Evolutionary conservation across 2,888 invertebrate species (phyloP), one percentile per base, ranked within the genome.

Genomic region (Exephanes ischioxanthus): DNA sequence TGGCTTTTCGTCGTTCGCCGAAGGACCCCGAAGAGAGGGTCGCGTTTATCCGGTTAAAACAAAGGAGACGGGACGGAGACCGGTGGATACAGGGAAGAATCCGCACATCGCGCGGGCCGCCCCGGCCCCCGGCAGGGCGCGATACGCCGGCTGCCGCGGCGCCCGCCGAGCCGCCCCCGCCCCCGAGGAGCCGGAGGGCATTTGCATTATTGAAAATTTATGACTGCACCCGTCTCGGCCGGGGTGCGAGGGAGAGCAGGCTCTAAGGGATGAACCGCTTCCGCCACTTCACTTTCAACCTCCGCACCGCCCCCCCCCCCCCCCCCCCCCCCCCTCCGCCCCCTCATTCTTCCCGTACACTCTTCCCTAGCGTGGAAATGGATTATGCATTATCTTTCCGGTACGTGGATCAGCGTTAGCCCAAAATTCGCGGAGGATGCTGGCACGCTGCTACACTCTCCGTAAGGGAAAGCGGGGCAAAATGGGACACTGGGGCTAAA

Each of bases 361-460:
- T 85, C 71, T 11, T 88, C 89, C 88, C 90, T 89, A 89, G 88
- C 89, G 88, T 89, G 88, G 88, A 91, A 92, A 92, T 93, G 93
- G 92, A 93, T 93, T 92, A 93, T 93, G 93, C 93, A 93, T 93
- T 93, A 93, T 93, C 92, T 93, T 93, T 93, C 92, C 93, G 91
- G 92, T 91, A 93, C 92, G 92, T 93, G 93, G 91, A 93, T 93
- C 93, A 92, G 89, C 91, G 91, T 93, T 93, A 92, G 90, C 89
- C 91, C 55, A 92, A 92, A 90, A 93, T 92, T 89, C 89, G 55
- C 67, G 16, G 53, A 75, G 61, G 51, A 45, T 30, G 30, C 73
- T 53, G 61, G 45, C 48, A 26, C 58, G 53, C 71, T 66, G 37
- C 37, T 37, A 9, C 37, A 37, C 37, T 37, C 53, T 55, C 9